These are phyloP conservation scores for Scophthalmus maximus DNA, from an alignment of 2,113 vertebrate genomes.

Conservation along the genomic window DNA sequence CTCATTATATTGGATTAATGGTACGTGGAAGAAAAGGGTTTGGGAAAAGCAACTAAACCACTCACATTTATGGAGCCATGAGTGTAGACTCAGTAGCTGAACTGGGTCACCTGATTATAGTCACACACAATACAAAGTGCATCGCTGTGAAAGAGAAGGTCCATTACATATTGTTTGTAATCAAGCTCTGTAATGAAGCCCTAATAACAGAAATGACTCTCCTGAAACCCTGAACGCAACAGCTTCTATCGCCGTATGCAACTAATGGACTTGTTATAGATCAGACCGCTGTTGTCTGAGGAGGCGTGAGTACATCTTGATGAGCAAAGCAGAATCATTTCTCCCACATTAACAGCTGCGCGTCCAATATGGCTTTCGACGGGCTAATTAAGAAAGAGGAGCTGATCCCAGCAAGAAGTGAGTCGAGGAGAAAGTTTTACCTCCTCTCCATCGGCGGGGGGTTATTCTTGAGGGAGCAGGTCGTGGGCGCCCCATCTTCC, in stretches of 20 bases:
- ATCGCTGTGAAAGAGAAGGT: not conserved
- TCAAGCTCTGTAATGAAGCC: constrained; percentile 29
- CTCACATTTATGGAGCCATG: not conserved
- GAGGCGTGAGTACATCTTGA: constrained; percentile 74
- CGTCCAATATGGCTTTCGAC: constrained; percentile 76
- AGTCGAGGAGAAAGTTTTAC: constrained; percentile 74
- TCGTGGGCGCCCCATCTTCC: constrained; percentile 89
- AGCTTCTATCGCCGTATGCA: constrained; percentile 33
- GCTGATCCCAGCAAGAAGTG: constrained; percentile 80
- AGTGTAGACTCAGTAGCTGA: not conserved
- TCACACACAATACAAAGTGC: constrained; percentile 7
- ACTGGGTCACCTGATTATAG: constrained; percentile 2
- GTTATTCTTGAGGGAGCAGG: constrained; percentile 90
- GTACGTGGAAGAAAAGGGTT: too few relatives aligned
- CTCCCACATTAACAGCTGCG: constrained; percentile 76
- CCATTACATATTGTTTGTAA: constrained; percentile 21
- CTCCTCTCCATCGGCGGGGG: constrained; percentile 67
- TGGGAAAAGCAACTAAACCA: too few relatives aligned
- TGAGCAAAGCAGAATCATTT: constrained; percentile 69
- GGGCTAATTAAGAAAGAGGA: constrained; percentile 81
- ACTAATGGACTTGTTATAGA: constrained; percentile 63
- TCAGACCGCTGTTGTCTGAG: constrained; percentile 55
- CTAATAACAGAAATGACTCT: constrained; percentile 6
- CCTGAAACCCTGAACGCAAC: not conserved
- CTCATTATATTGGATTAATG: too few relatives aligned